Evolutionary conservation across 2,797 vertebrate species (phyloP), one percentile per base, ranked within the genome.

Genomic region (Micrastur ruficollis): DNA sequence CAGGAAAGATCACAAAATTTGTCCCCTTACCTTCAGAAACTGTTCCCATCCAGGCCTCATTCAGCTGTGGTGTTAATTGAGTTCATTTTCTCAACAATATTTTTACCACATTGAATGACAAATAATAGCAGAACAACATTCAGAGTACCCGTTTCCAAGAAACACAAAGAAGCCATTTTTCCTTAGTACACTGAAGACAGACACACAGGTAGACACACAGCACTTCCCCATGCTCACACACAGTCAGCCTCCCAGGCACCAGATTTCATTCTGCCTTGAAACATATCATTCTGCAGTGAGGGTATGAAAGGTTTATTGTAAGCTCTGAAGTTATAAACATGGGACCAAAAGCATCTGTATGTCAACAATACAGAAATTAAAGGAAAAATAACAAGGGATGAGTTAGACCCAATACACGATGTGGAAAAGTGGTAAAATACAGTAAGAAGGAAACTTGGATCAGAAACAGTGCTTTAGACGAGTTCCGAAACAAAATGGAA

Each of bases 401-500:
- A 5, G 32, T 76, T 75, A 93, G 53, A 78, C 9, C 8, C 13
- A 42, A 75, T 22, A 62, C 13, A 58, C 16, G 65, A 9, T 7
- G 21, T 47, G 29, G 29, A 42, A 40, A 78, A 96, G 50, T 12
- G 8, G 47, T 62, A 72, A 76, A 81, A 81, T 11, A 73, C 0
- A 83, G 47, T 38, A 73, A 71, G 61, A 71, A 74, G 65, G 16
- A 49, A 84, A 81, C 14, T 0, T 58, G 65, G 16, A 86, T 47
- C 11, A 70, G 76, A 76, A 71, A 36, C 85, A 44, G 21, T 55
- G 34, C 12, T 86, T 92, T 62, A 90, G 71, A 53, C 1, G 5
- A 88, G n/a, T 66, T 91, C 22, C 56, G 76, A 93, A 92, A 34
- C 26, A 81, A 90, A 92, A 87, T 18, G 27, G 86, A 94, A 93